Evolutionary conservation across 1,140 invertebrate genomes (phyloP).

Genomic region (Macrobrachium nipponense): DNA sequence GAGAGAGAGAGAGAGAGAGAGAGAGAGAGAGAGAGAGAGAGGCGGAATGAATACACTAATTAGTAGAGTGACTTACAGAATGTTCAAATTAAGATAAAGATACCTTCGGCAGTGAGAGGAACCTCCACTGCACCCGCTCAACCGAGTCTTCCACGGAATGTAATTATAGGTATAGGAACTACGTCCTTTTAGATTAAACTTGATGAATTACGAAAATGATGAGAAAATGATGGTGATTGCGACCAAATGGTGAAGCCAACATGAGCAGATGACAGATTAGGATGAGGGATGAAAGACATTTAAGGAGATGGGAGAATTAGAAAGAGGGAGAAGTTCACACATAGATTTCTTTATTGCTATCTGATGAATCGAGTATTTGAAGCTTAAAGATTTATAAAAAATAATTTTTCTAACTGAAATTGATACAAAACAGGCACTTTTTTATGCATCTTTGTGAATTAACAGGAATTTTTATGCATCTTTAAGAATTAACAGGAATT

Average conservation of each 20-base stretch:
- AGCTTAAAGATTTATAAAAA: too few species aligned
- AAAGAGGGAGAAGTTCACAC: neutral
- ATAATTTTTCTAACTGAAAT: too few species aligned
- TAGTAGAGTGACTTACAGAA: neutral
- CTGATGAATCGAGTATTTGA: neutral
- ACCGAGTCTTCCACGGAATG: too few species aligned
- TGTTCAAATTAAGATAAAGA: neutral
- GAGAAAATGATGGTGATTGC: too few species aligned
- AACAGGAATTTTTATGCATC: too few species aligned
- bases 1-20: slow-evolving; percentile 2
- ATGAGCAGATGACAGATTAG: neutral
- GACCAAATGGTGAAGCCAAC: neutral
- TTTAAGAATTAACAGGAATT: too few species aligned
- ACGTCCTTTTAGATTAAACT: too few species aligned
- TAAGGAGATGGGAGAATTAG: neutral
- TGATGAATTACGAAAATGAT: too few species aligned
- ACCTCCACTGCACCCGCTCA: too few species aligned
- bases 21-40: slow-evolving; percentile 2
- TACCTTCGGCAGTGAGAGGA: neutral
- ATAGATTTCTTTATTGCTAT: neutral
- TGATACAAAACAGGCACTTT: too few species aligned
- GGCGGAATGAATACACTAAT: neutral
- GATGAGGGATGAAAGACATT: neutral
- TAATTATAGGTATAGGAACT: too few species aligned
- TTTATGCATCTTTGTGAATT: too few species aligned